A percentile compares a stretch with the other conserved stretches of the same genome.
These are phyloP conservation scores for Pristionchus mayeri DNA, from an alignment of 2,888 invertebrate species.

Conservation along the genomic window DNA sequence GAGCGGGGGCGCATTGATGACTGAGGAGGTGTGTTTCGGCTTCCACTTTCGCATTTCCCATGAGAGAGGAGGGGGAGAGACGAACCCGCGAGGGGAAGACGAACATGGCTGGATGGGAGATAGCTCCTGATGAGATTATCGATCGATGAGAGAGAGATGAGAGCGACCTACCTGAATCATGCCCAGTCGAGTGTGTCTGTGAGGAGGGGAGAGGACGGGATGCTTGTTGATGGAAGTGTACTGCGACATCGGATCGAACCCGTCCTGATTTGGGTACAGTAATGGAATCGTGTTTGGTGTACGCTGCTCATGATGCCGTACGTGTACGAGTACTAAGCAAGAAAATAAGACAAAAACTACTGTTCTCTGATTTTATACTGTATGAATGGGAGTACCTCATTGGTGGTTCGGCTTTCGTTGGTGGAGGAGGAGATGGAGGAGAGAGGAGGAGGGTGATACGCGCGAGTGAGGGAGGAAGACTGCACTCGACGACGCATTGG, in stretches of 20 bases:
- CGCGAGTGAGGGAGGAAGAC: background rate
- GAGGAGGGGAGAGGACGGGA: background rate
- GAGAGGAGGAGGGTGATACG: background rate
- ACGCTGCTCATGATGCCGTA: background rate
- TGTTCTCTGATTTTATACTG: no score
- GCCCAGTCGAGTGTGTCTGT: background rate
- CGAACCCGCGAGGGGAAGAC: background rate
- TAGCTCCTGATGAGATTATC: constrained; percentile 11
- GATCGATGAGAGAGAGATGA: background rate
- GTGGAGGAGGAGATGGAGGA: constrained; percentile 42
- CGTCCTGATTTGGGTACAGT: constrained; percentile 5
- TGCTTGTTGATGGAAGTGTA: constrained; percentile 11
- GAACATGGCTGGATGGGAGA: constrained; percentile 13
- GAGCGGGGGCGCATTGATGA: constrained; percentile 33
- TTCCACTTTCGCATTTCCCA: background rate
- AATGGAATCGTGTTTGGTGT: background rate
- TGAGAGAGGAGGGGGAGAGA: constrained; percentile 31
- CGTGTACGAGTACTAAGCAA: background rate
- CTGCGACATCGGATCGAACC: background rate
- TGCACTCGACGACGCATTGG: constrained; percentile 10
- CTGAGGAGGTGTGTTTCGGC: constrained; percentile 32
- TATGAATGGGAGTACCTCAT: no score
- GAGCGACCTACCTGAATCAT: constrained; percentile 31
- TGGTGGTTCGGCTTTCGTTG: constrained; percentile 38
- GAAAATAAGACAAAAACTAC: no score